These are phyloP conservation scores for Lindbergichthys nudifrons DNA, from an alignment of 2,797 vertebrate genomes.

Conservation along the genomic window DNA sequence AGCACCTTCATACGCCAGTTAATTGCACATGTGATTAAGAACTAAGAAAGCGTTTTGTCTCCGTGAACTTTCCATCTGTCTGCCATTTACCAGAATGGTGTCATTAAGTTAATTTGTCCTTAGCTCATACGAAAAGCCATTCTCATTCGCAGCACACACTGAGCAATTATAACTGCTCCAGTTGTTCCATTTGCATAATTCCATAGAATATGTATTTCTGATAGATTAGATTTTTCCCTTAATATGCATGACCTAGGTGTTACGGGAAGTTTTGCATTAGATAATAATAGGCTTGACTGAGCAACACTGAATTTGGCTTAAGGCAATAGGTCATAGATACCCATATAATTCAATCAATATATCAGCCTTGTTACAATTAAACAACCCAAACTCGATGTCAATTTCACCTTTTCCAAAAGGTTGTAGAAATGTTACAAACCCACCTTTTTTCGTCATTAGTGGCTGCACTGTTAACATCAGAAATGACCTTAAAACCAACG, in stretches of 20 bases:
- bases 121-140: constrained; percentile 62
- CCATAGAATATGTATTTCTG: constrained; percentile 58
- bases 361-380: constrained; percentile 14
- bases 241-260: constrained; percentile 64
- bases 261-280: constrained; percentile 48
- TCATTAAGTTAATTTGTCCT: constrained; percentile 79
- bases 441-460: constrained; percentile 22
- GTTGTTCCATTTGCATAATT: constrained; percentile 68
- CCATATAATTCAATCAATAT: constrained; percentile 29
- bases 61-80: constrained; percentile 78
- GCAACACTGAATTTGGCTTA: constrained; percentile 26
- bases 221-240: constrained; percentile 63
- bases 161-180: constrained; percentile 69
- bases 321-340: constrained; percentile 11
- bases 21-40: constrained; percentile 76
- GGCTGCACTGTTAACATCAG: constrained; percentile 12
- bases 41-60: constrained; percentile 70
- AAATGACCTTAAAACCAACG: constrained; percentile 33
- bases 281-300: constrained; percentile 49
- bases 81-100: constrained; percentile 74
- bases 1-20: constrained; percentile 51
- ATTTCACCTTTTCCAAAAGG: constrained; percentile 26
- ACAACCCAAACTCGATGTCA: not conserved
- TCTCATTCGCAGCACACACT: constrained; percentile 64
- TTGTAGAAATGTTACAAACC: not conserved